Conservation (phyloP, 2,888 invertebrate species). For the Frankliniella fusca region DNA sequence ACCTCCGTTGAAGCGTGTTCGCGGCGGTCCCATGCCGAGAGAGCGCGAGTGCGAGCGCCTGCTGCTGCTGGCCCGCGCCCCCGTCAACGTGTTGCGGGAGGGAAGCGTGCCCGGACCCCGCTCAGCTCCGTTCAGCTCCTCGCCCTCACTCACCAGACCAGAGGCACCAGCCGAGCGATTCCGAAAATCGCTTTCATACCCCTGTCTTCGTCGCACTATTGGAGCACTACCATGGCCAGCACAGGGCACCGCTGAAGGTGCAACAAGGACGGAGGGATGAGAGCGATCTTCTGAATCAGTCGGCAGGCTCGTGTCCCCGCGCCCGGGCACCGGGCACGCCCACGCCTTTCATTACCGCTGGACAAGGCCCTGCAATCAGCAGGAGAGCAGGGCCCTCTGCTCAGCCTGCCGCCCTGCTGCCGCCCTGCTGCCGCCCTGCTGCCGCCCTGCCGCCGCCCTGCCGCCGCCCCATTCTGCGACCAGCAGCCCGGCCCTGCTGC, state of each 20-base stretch:
- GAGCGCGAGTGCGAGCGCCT: too few species aligned
- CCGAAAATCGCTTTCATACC: too few species aligned
- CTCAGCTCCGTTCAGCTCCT: neutral
- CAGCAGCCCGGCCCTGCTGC: neutral
- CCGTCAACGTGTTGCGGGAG: neutral
- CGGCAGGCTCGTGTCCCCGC: neutral
- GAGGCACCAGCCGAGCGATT: too few species aligned
- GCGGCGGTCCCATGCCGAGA: neutral
- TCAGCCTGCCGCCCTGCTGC: neutral
- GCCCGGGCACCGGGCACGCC: neutral
- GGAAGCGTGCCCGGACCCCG: neutral
- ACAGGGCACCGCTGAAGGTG: too few species aligned
- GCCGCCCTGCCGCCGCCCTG: neutral
- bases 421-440: too few species aligned
- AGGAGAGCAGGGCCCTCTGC: neutral
- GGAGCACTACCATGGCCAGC: too few species aligned
- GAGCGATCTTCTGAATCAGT: too few species aligned
- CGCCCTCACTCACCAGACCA: neutral
- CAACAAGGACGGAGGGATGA: too few species aligned
- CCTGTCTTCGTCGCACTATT: too few species aligned
- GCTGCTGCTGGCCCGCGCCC: neutral
- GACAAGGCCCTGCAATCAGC: constrained; percentile 6
- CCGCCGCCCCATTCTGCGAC: too few species aligned
- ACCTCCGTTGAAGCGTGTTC: constrained; percentile 1
- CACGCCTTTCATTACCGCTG: neutral